Conservation (phyloP, 2,888 invertebrate genomes). For the Hydropsyche betteni region DNA sequence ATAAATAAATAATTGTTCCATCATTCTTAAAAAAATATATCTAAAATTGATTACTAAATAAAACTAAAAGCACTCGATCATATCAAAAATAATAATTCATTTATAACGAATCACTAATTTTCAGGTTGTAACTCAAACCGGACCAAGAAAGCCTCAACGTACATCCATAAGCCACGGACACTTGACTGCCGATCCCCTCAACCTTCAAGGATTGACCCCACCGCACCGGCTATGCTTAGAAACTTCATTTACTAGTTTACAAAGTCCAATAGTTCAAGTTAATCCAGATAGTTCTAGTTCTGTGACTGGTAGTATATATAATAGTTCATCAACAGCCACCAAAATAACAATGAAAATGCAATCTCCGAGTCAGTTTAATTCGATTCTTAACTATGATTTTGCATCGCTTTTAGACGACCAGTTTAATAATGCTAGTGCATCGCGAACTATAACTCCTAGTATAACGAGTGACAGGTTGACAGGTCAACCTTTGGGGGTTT, state of each 20-base stretch:
- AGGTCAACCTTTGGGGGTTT: slow-evolving; percentile 50
- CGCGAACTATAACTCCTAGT: slow-evolving; percentile 49
- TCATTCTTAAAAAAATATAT: background rate
- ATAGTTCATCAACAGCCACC: slow-evolving; percentile 49
- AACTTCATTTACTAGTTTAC: slow-evolving; percentile 78
- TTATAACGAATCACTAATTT: slow-evolving; percentile 50
- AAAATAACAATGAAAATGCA: slow-evolving; percentile 48
- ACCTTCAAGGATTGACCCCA: slow-evolving; percentile 57
- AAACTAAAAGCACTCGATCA: background rate
- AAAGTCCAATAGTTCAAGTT: slow-evolving; percentile 61
- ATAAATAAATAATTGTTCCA: no score
- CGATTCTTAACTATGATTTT: slow-evolving; percentile 60
- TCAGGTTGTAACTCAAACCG: slow-evolving; percentile 80
- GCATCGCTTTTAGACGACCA: slow-evolving; percentile 58
- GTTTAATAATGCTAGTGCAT: slow-evolving; percentile 44
- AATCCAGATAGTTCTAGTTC: slow-evolving; percentile 49
- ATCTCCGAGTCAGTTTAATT: slow-evolving; percentile 58
- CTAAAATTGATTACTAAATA: background rate
- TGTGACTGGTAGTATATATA: slow-evolving; percentile 48
- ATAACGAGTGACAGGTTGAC: slow-evolving; percentile 44
- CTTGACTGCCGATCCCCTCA: slow-evolving; percentile 60
- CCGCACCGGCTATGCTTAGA: slow-evolving; percentile 73
- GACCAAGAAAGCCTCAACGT: slow-evolving; percentile 81
- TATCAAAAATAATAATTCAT: background rate
- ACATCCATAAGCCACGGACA: slow-evolving; percentile 56